Evolutionary conservation across 1,140 invertebrate genomes (phyloP), one percentile per base, ranked within the genome.

Genomic region (Drosophila parvula): DNA sequence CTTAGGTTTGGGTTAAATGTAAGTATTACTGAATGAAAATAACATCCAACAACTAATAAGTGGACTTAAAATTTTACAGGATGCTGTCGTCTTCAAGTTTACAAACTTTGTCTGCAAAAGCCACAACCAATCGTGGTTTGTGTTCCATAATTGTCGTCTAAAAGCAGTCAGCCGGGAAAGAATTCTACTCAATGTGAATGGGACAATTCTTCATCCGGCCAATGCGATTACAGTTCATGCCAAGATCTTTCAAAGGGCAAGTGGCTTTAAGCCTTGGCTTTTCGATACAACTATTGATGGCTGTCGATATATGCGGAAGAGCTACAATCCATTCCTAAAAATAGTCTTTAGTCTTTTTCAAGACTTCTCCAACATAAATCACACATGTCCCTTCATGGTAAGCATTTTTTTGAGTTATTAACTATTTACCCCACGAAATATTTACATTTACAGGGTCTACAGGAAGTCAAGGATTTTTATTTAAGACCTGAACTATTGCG

Each of bases 31-130:
- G 9, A 50, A 16, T 10, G 1, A 0, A 16, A 50, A 30, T 4
- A 11, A 11, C 3, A 22, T 22, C 1, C 22, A 3, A 22, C 0
- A 6, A 10, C 9, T n/a, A 50, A 10, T 16, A 10, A 30, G 28
- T 11, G 5, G 4, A 50, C 4, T 30, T 16, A 10, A 30, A 16
- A n/a, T 6, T 16, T 50, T 10, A 0, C 18, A 50, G 47, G 47
- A 50, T 50, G 27, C 27, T 30, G 47, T 30, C 14, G 47, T 50
- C 14, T 50, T 50, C 28, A 50, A 50, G 47, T 50, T 50, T 27
- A 50, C 47, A 6, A 50, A 50, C 47, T 30, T 50, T 50, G 47
- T 50, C n/a, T 50, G 47, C n/a, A 30, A 50, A n/a, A 50, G 47
- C 27, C 47, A 50, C 47, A 50, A 50, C 47, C 27, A 30, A 6